Conservation (phyloP, 1,140 invertebrate species). For the Gonioctena quinquepunctata region DNA sequence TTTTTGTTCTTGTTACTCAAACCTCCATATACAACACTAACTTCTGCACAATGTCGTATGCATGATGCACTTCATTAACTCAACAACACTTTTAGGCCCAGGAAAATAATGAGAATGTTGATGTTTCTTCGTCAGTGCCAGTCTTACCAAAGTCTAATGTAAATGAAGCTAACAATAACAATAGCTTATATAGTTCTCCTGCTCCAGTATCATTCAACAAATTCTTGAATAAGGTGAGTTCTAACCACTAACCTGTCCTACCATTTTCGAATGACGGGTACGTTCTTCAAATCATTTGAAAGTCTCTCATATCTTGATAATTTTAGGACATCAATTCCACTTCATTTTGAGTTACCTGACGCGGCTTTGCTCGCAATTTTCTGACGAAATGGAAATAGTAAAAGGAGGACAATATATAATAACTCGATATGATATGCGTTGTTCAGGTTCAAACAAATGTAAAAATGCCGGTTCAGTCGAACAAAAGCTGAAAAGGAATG, state of each 20-base stretch:
- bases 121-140: constrained; percentile 1
- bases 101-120: constrained; percentile 12
- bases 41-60: constrained; percentile 24
- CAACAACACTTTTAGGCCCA: neutral
- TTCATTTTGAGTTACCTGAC: too few relatives aligned
- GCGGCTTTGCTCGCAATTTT: too few relatives aligned
- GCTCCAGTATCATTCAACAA: constrained; percentile 40
- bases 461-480: too few relatives aligned
- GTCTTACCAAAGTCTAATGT: constrained; percentile 12
- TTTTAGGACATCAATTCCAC: too few relatives aligned
- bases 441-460: too few relatives aligned
- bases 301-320: too few relatives aligned
- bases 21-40: neutral
- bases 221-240: constrained; percentile 42
- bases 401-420: too few relatives aligned
- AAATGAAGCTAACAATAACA: constrained; percentile 36
- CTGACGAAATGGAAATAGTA: too few relatives aligned
- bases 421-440: too few relatives aligned
- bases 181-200: constrained; percentile 29
- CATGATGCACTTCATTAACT: constrained; percentile 23
- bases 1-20: neutral
- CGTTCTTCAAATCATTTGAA: too few relatives aligned
- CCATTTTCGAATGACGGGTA: too few relatives aligned
- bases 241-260: neutral
- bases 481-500: too few relatives aligned